These are phyloP conservation scores for Leucophenga montana DNA, from an alignment of 2,888 invertebrate genomes.

Conservation along the genomic window DNA sequence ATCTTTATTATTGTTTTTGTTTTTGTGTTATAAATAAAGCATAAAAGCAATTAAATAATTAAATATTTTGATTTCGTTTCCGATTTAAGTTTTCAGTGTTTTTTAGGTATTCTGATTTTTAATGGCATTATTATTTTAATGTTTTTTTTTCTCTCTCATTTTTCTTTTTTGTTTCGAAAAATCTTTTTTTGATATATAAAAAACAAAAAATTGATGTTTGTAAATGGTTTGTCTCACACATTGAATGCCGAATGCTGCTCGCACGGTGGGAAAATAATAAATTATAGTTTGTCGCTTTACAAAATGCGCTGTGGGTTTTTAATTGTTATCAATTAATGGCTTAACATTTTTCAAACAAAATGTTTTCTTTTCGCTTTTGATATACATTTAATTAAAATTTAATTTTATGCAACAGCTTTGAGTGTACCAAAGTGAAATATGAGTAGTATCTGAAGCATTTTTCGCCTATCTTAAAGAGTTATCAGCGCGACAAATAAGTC, in stretches of 20 bases:
- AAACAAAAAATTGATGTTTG: too few relatives aligned
- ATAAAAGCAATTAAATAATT: slow-evolving; percentile 12
- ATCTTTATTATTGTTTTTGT: not conserved
- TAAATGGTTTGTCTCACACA: slow-evolving; percentile 23
- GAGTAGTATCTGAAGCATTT: too few relatives aligned
- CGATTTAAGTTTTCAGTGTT: not conserved
- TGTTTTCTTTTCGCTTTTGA: too few relatives aligned
- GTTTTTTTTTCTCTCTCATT: not conserved
- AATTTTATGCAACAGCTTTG: too few relatives aligned
- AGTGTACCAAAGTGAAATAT: too few relatives aligned
- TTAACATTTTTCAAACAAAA: too few relatives aligned
- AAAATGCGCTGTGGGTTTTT: slow-evolving; percentile 31
- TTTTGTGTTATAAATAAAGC: too few relatives aligned
- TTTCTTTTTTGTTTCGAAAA: too few relatives aligned
- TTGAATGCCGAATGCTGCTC: not conserved
- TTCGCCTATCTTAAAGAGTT: too few relatives aligned
- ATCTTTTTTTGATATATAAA: not conserved
- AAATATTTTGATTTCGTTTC: slow-evolving; percentile 21
- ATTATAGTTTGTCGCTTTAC: slow-evolving; percentile 6
- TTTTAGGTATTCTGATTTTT: not conserved
- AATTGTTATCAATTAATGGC: slow-evolving; percentile 61
- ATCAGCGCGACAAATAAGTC: too few relatives aligned
- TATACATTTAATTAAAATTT: too few relatives aligned
- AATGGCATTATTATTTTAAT: not conserved
- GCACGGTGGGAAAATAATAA: slow-evolving; percentile 7